Percentiles rank a stretch among this genome's conserved stretches.
These are phyloP conservation scores for Volucella inflata DNA, from an alignment of 2,888 invertebrate species.

Conservation along the genomic window DNA sequence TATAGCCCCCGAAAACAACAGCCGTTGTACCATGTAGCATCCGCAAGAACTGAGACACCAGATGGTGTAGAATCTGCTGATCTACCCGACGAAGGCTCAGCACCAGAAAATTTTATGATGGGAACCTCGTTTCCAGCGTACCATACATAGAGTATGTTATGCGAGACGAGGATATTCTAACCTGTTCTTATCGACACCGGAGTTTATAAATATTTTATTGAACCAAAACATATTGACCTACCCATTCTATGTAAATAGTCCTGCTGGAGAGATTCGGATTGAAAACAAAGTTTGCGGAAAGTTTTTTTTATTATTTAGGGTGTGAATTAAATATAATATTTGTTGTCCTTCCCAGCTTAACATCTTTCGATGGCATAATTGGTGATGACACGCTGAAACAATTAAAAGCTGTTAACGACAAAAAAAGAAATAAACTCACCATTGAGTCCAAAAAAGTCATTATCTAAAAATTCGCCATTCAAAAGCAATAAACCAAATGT, in stretches of 20 bases:
- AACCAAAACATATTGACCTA: background rate
- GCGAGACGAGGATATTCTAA: too few species aligned
- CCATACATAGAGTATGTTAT: background rate
- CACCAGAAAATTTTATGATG: too few species aligned
- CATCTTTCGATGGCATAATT: background rate
- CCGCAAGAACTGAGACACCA: too few species aligned
- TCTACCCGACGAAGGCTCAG: too few species aligned
- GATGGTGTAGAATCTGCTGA: too few species aligned
- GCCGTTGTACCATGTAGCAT: too few species aligned
- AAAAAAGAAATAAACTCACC: too few species aligned
- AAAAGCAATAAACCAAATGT: background rate
- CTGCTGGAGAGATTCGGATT: slow-evolving; percentile 25
- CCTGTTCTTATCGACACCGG: too few species aligned
- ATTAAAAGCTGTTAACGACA: too few species aligned
- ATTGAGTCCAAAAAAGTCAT: too few species aligned
- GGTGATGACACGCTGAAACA: too few species aligned
- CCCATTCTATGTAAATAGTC: slow-evolving; percentile 16
- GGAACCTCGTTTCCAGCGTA: background rate
- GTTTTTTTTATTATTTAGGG: slow-evolving; percentile 32
- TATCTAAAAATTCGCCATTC: background rate
- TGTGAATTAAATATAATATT: slow-evolving; percentile 3
- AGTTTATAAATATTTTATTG: slow-evolving; percentile 15
- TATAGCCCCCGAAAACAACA: too few species aligned
- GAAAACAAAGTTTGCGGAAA: slow-evolving; percentile 21
- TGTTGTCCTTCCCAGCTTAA: slow-evolving; percentile 5